Evolutionary conservation across 2,888 invertebrate species (phyloP).

Genomic region (Ophion obscuratus): DNA sequence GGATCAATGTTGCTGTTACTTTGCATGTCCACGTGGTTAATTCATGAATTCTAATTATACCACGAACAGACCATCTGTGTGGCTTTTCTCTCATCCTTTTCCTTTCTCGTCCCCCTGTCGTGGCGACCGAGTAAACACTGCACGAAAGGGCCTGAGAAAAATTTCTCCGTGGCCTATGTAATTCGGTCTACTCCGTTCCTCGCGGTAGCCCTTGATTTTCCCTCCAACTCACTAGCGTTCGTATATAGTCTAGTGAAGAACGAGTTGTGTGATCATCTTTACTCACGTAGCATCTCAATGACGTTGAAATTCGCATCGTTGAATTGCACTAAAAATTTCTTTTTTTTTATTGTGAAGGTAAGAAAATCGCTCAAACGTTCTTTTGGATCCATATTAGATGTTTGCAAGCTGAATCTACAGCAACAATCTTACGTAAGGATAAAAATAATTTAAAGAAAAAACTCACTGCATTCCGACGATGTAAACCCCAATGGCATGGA

Average conservation of each 20-base stretch:
- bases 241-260: too few species aligned
- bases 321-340: too few species aligned
- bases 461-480: background rate
- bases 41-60: conserved; percentile 81
- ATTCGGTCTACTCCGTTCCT: too few species aligned
- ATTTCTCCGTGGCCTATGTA: too few species aligned
- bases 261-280: too few species aligned
- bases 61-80: conserved; percentile 73
- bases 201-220: too few species aligned
- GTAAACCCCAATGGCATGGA: background rate
- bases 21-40: conserved; percentile 72
- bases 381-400: background rate
- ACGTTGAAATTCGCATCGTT: too few species aligned
- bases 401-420: background rate
- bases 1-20: conserved; percentile 67
- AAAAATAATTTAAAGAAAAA: background rate
- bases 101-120: conserved; percentile 6
- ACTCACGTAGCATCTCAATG: too few species aligned
- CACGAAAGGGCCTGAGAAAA: too few species aligned
- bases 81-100: conserved; percentile 67
- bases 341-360: too few species aligned
- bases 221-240: too few species aligned
- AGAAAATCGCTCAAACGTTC: too few species aligned
- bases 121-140: conserved; percentile 5
- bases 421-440: background rate